Base-by-base conservation (phyloP, 2,888 invertebrate species). In the Hoplodrina blanda region DNA sequence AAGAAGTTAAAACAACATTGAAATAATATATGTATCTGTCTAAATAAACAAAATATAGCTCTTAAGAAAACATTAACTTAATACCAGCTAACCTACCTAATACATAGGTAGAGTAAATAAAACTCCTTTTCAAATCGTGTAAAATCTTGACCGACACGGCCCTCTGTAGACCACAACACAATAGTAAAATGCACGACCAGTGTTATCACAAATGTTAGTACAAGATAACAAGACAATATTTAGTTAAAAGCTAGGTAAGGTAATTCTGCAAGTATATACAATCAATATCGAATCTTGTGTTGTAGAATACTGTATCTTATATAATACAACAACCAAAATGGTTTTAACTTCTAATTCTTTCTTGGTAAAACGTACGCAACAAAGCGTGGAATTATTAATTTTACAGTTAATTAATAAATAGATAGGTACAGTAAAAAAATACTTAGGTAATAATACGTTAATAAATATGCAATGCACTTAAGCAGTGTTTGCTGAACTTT, bases 401-500 rank as follows among this genome's bases (percentile, higher is more conserved):
- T 55, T 44, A 80, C 54, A 55, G 11, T 30, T 54, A 25, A 59
- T 69, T 37, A 59, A 50, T 44, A 61, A 33, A 63, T 62, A 63
- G n/a, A 53, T 46, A 54, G 19, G 25, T 46, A 55, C 25, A 37
- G 8, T 66, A 25, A 49, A 66, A 41, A 61, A 53, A 73, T 69
- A 61, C 52, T 49, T 60, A n/a, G n/a, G n/a, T n/a, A 52, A 52
- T 33, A 69, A 55, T 62, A 69, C 30, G 66, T 59, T 61, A 50
- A 64, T 55, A 66, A 62, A 33, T 50, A 57, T 53, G 37, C 53
- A 68, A 73, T 56, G 67, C 73, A 69, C 55, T 60, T 62, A 80
- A 81, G 72, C 78, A 41, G 77, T 83, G 54, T 68, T 61, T 66
- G 55, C 68, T 60, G 44, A 83, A 60, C 52, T 75, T 50, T 64